These are phyloP conservation scores for Sphaerodactylus townsendi DNA, from an alignment of 2,113 vertebrate genomes.

Conservation along the genomic window DNA sequence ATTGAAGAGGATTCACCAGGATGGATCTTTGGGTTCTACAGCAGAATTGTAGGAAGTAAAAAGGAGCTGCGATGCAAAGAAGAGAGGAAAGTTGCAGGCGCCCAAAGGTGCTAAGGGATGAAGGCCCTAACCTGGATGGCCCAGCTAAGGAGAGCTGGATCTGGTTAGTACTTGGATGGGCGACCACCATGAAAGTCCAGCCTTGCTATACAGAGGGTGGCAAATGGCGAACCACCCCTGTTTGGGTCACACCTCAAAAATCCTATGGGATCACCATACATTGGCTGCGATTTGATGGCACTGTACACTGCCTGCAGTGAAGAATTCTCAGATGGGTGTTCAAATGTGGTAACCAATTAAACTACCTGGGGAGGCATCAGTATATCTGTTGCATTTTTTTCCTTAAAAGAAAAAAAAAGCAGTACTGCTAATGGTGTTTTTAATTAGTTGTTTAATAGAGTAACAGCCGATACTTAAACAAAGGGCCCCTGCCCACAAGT, in stretches of 20 bases:
- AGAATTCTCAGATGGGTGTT: not conserved
- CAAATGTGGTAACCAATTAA: not conserved
- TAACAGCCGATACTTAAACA: not conserved
- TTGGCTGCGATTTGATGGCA: too few relatives aligned
- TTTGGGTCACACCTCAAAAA: too few relatives aligned
- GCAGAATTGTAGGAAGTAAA: not conserved
- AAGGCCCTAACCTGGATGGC: not conserved
- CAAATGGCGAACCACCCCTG: too few relatives aligned
- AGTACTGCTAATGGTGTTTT: not conserved
- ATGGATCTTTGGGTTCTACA: not conserved
- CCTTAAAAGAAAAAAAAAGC: not conserved
- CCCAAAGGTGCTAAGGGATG: not conserved
- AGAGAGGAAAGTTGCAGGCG: accelerated
- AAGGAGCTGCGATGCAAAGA: not conserved
- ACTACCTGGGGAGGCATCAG: not conserved
- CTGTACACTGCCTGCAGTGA: too few relatives aligned
- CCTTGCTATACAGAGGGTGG: too few relatives aligned
- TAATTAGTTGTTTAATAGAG: not conserved
- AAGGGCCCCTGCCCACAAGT: not conserved
- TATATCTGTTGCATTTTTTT: not conserved
- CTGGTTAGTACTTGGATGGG: too few relatives aligned
- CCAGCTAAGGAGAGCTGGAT: too few relatives aligned
- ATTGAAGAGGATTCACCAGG: not conserved
- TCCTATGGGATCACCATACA: too few relatives aligned
- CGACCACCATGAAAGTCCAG: too few relatives aligned